Percentiles rank a stretch among this genome's conserved stretches.
Conservation (phyloP, 2,888 invertebrate species). For the Drosophila heteroneura region DNA sequence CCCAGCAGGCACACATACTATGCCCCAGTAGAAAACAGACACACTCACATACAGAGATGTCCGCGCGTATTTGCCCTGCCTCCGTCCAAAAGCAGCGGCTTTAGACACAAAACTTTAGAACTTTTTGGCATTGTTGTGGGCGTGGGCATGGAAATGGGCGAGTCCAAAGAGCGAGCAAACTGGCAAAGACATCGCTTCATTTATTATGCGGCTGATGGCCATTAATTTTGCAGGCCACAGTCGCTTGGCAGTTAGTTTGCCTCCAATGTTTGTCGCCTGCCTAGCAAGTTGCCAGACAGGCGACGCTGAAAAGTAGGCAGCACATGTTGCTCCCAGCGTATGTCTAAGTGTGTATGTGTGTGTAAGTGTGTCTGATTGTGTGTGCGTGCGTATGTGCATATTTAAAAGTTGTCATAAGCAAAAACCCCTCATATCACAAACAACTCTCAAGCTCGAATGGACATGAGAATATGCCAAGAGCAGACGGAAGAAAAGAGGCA, state of each 20-base stretch:
- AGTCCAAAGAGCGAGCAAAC: constrained; percentile 23
- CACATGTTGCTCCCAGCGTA: constrained; percentile 50
- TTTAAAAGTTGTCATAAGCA: constrained; percentile 69
- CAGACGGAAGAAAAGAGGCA: neutral
- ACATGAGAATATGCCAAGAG: constrained; percentile 46
- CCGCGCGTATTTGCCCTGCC: constrained; percentile 35
- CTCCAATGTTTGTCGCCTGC: constrained; percentile 30
- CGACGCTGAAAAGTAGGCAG: constrained; percentile 56
- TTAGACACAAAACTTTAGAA: constrained; percentile 61
- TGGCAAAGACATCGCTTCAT: constrained; percentile 68
- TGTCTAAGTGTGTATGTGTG: neutral
- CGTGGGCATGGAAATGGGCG: constrained; percentile 46
- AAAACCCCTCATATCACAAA: constrained; percentile 23
- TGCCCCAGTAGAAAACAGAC: neutral
- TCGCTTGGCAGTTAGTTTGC: constrained; percentile 48
- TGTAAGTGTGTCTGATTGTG: constrained; percentile 2
- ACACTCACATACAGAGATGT: neutral
- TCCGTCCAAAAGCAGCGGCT: constrained; percentile 35
- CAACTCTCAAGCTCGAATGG: constrained; percentile 12
- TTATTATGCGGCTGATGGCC: constrained; percentile 82
- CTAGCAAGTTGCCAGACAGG: constrained; percentile 41
- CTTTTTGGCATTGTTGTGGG: constrained; percentile 48
- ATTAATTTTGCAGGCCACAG: constrained; percentile 76
- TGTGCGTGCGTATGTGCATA: constrained; percentile 40
- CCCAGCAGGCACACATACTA: neutral